Base-by-base conservation (phyloP, 2,888 invertebrate species). In the Cantharis rufa region DNA sequence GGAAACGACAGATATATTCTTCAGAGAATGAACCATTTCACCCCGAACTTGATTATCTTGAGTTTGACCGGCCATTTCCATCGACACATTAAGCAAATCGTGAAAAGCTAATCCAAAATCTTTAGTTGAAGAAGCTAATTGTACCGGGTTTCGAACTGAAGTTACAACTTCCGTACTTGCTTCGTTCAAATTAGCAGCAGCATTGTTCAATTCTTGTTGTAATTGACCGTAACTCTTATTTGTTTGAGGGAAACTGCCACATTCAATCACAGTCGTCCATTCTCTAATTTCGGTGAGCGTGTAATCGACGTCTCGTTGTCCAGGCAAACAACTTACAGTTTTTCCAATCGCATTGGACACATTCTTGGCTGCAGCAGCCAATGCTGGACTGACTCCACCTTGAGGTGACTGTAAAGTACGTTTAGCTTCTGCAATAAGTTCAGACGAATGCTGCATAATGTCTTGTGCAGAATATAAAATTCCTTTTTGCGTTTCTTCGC, bases 261-360 rank as follows among this genome's bases (percentile, higher is more conserved):
- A 91, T 80, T 93, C 92, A 16, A 97, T 90, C 11, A 93, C 92
- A 82, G 94, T 92, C 70, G 93, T 91, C 64, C 94, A 92, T 82
- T 94, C 93, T 78, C 93, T 94, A 81, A 98, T 96, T 82, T 92
- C 93, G 79, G 93, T 92, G 82, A 97, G 92, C 0, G 96, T 96
- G 16, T 93, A 92, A 86, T 98, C 98, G n/a, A 99, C 94, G 86
- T 98, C 98, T 72, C 94, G 93, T 87, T 98, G 97, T 0, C 98
- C 97, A 0, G 98, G 98, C 64, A 98, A 91, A 80, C 96, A 96
- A 81, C 94, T 94, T 72, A 98, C 92, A 81, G 94, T 93, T 80
- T 90, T 91, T 82, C 92, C 92, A 71, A 94, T 87, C 1, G 90
- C 88, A 77, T 84, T 86, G 0, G 89, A 87, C 0, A 96, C 93